These are phyloP conservation scores for Callinectes sapidus DNA, from an alignment of 2,888 invertebrate species.

Conservation along the genomic window DNA sequence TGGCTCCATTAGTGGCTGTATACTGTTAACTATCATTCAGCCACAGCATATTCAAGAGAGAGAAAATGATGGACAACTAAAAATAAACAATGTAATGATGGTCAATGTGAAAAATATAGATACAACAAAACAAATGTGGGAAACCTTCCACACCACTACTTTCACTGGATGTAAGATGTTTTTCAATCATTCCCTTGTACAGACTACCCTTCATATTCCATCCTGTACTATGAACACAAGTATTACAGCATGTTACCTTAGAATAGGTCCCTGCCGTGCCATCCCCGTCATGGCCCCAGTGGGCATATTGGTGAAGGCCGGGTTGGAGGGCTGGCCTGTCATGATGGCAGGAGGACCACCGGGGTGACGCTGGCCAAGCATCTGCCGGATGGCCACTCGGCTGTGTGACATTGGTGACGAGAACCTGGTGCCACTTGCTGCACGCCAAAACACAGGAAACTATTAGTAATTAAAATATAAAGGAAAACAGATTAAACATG, in stretches of 20 bases:
- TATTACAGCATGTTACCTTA: conserved; percentile 48
- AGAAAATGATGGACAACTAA: too few species aligned
- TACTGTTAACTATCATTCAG: too few species aligned
- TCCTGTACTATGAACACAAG: too few species aligned
- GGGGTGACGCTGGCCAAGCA: conserved; percentile 68
- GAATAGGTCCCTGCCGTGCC: conserved; percentile 61
- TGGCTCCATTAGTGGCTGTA: too few species aligned
- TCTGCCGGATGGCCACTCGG: conserved; percentile 71
- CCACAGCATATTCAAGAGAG: too few species aligned
- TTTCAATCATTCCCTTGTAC: too few species aligned
- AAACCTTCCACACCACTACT: too few species aligned
- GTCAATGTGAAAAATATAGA: too few species aligned
- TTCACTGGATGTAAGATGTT: too few species aligned
- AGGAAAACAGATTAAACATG: not conserved
- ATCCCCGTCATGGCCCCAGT: conserved; percentile 62
- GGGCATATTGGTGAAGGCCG: conserved; percentile 62
- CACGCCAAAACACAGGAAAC: not conserved
- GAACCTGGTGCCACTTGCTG: conserved; percentile 69
- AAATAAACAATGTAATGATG: too few species aligned
- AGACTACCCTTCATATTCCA: too few species aligned
- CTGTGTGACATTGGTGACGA: conserved; percentile 60
- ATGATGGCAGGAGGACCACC: conserved; percentile 51
- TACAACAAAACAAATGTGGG: too few species aligned
- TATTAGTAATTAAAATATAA: not conserved
- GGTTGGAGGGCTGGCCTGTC: conserved; percentile 59